Evolutionary conservation across 2,888 invertebrate genomes (phyloP).

Genomic region (Meiosimyza decipiens): DNA sequence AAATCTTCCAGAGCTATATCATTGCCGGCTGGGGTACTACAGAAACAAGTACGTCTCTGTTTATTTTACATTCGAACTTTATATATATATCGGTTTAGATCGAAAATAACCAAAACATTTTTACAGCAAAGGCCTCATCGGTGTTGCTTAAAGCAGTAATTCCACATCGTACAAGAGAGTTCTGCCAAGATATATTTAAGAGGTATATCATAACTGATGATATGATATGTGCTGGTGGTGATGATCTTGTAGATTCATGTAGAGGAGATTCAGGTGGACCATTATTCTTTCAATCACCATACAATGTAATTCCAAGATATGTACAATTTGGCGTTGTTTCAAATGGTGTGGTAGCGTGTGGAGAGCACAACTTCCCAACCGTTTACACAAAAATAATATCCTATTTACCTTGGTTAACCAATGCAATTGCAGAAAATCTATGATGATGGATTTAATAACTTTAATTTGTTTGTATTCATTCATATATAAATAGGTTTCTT

Average conservation of each 20-base stretch:
- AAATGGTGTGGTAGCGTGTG: conserved; percentile 71
- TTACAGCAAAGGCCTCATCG: conserved; percentile 37
- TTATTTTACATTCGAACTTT: background rate
- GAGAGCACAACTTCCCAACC: conserved; percentile 68
- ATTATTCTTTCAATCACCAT: conserved; percentile 50
- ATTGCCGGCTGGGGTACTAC: conserved; percentile 62
- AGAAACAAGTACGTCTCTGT: conserved; percentile 42
- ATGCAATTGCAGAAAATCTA: conserved; percentile 47
- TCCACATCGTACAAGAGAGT: conserved; percentile 40
- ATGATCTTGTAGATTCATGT: conserved; percentile 54
- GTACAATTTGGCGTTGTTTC: conserved; percentile 72
- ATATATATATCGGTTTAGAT: background rate
- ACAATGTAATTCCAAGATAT: conserved; percentile 47
- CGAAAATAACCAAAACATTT: background rate
- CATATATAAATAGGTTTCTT: too few species aligned
- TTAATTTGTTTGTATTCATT: too few species aligned
- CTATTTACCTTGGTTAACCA: conserved; percentile 71
- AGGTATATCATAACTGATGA: conserved; percentile 49
- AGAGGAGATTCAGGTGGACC: conserved; percentile 60
- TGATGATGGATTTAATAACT: too few species aligned
- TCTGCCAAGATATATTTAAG: conserved; percentile 53
- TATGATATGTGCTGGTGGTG: conserved; percentile 60
- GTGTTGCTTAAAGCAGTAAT: conserved; percentile 52
- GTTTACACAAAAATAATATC: conserved; percentile 70
- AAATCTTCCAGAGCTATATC: conserved; percentile 39